Evolutionary conservation across 2,797 vertebrate genomes (phyloP), one percentile per base, ranked within the genome.

Genomic region (Vireo griseus): DNA sequence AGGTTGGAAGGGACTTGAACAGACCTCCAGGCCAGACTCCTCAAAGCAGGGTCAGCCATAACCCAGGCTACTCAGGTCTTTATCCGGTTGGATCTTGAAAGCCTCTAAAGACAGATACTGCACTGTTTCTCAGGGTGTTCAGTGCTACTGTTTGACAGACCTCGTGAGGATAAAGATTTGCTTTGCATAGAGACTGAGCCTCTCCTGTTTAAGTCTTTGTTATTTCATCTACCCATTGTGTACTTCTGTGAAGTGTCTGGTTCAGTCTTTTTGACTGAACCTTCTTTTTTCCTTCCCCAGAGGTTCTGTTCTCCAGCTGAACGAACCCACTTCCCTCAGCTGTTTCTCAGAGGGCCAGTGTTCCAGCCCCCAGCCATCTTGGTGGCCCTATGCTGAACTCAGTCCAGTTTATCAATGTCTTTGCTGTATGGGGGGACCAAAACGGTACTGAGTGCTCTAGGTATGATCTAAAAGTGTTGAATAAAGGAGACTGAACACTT

Each of bases 91-190:
- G 33, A 40, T 57, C 26, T 24, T 29, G 50, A 54, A 45, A 39
- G 24, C 9, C 3, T 42, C 25, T 40, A 3, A 51, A 65, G 48
- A 11, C 17, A 13, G 42, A 15, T 59, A 4, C 1, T 22, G 21
- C 5, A 6, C 19, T 0, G 0, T 19, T 52, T 61, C 5, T 3
- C 13, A 5, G 18, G 7, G 31, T 4, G 1, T 19, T 54, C 55
- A 37, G 18, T 63, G 20, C 17, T 22, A 9, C 67, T 33, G 37
- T 22, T 19, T 71, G n/a, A 5, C 31, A 13, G 39, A 20, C 16
- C 17, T 65, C 1, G 0, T 10, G 29, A 21, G 29, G 42, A 14
- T 33, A 31, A 55, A 52, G 35, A 31, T 29, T 37, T 24, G n/a
- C 11, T 45, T 77, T 47, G 16, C 0, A 0, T 18, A 9, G 37